phyloP scores from a whole-genome alignment of 2,113 vertebrate species.

The Cyphomyrus discorhynchus region DNA sequence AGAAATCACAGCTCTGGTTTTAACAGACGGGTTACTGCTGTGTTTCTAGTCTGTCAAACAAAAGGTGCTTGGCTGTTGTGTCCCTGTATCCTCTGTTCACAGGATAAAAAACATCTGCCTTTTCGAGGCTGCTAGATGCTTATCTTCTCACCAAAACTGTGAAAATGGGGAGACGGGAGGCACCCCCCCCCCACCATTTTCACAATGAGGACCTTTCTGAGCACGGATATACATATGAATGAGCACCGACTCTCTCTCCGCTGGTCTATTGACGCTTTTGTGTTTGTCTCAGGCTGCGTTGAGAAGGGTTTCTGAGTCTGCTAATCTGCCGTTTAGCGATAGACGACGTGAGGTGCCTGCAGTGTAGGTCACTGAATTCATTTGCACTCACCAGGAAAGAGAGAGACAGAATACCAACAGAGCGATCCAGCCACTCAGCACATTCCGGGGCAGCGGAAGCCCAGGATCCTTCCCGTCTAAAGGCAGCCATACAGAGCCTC shows the following conservation, averaged over 20 bases:
- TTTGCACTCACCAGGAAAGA: conserved; percentile 2
- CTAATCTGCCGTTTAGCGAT: background rate
- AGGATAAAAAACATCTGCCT: conserved; percentile 11
- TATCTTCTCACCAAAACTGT: conserved; percentile 2
- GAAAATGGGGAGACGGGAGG: background rate
- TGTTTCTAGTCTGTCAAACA: background rate
- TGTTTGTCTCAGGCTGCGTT: background rate
- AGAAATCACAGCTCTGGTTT: background rate
- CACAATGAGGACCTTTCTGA: conserved; percentile 5
- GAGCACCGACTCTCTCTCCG: background rate
- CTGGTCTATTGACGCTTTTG: background rate
- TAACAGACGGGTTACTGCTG: background rate
- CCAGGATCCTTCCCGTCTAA: background rate
- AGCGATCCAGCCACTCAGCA: conserved; percentile 12
- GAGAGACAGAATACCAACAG: background rate
- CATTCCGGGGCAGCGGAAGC: conserved; percentile 12
- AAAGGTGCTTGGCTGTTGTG: background rate
- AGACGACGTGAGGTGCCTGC: background rate
- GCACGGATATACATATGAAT: conserved; percentile 1
- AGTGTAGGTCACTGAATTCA: conserved; percentile 13
- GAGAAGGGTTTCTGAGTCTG: background rate
- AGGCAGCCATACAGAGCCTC: background rate
- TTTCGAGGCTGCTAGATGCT: background rate
- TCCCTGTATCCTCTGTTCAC: background rate
- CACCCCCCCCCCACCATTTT: background rate